A percentile compares a stretch with the other conserved stretches of the same genome.
phyloP scores from a whole-genome alignment of 2,113 vertebrate species.

The Meleagris gallopavo region DNA sequence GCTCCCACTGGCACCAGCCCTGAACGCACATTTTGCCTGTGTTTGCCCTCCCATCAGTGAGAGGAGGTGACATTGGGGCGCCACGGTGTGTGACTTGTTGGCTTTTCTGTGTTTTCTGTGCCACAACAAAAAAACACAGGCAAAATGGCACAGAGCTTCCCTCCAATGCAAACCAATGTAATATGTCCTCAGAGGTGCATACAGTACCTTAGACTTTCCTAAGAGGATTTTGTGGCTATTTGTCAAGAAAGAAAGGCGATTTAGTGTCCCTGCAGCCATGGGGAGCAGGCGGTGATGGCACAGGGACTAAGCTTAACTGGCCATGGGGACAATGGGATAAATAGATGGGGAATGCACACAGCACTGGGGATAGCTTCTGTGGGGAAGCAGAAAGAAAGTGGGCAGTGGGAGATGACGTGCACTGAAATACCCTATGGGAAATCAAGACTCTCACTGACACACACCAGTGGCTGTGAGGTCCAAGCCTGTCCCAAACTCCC shows the following conservation, averaged over 20 bases:
- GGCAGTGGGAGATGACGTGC: background rate
- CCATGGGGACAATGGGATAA: background rate
- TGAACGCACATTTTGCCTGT: background rate
- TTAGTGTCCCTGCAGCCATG: background rate
- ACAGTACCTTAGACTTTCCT: background rate
- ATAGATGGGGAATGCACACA: background rate
- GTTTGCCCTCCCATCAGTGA: background rate
- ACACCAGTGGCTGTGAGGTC: too few species aligned
- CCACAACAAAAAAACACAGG: background rate
- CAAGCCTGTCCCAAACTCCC: background rate
- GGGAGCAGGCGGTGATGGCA: background rate
- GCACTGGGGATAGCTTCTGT: background rate
- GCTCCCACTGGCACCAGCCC: background rate
- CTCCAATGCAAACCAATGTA: background rate
- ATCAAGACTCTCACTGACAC: too few species aligned
- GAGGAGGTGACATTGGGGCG: background rate
- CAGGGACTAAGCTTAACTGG: background rate
- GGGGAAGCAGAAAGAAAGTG: background rate
- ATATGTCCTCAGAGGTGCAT: background rate
- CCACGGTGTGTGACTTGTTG: background rate
- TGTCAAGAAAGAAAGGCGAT: background rate
- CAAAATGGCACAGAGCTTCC: background rate
- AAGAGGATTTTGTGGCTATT: background rate
- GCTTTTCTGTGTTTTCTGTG: too few species aligned
- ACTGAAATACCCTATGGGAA: background rate